Evolutionary conservation across 2,888 invertebrate genomes (phyloP).

Genomic region (Malthinus flaveolus): DNA sequence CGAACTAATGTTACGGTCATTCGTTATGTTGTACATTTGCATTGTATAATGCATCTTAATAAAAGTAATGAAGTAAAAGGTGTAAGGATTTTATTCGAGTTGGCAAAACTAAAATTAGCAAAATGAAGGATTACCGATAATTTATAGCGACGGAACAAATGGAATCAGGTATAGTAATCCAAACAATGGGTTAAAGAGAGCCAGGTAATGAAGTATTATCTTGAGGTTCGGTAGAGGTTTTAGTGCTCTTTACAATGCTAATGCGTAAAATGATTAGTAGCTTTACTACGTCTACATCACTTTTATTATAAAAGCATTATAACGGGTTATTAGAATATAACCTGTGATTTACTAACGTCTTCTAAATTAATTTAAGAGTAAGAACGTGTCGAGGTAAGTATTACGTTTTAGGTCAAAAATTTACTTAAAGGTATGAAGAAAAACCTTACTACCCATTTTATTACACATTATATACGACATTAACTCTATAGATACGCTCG

Average conservation of each 20-base stretch:
- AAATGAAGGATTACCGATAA: conserved; percentile 6
- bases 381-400: conserved; percentile 5
- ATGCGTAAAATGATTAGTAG: conserved; percentile 24
- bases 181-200: conserved; percentile 22
- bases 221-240: conserved; percentile 18
- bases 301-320: conserved; percentile 15
- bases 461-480: conserved; percentile 20
- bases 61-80: conserved; percentile 22
- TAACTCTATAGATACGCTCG: conserved; percentile 18
- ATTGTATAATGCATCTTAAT: conserved; percentile 23
- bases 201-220: conserved; percentile 29
- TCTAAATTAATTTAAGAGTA: conserved; percentile 10
- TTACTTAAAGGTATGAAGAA: conserved; percentile 13
- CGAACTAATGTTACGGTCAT: conserved; percentile 4
- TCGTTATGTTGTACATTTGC: conserved; percentile 19
- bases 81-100: not conserved
- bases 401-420: conserved; percentile 7
- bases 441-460: conserved; percentile 13
- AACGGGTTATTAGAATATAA: conserved; percentile 9
- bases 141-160: conserved; percentile 1
- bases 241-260: conserved; percentile 27
- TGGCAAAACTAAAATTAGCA: not conserved
- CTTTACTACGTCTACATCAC: conserved; percentile 12
- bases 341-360: conserved; percentile 11
- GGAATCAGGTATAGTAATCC: conserved; percentile 4